Evolutionary conservation across 2,797 vertebrate species (phyloP), one percentile per base, ranked within the genome.

Genomic region (Periparus ater): DNA sequence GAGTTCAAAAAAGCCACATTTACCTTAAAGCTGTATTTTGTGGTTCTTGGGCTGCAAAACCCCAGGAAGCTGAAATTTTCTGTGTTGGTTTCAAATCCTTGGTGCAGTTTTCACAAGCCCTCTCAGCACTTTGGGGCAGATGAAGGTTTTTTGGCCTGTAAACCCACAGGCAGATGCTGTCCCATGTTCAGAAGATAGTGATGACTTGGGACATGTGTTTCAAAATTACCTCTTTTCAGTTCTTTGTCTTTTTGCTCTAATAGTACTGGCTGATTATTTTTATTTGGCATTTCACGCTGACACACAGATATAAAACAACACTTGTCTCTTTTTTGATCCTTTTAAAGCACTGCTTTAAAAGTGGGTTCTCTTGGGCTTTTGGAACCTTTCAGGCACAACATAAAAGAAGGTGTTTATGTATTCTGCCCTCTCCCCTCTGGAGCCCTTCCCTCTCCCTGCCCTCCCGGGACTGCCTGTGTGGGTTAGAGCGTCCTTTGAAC

Each of bases 371-470:
- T 8, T 51, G 91, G 93, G 94, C 68, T 91, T 91, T 63, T 19
- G 82, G 38, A 92, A 54, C 88, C 89, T 92, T 94, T 82, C 58
- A 80, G 62, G 82, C 50, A 91, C 78, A 71, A 76, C 65, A 67
- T 89, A 23, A 91, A 91, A 89, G 77, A 7, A 16, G 3, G 18
- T 74, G 75, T 88, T 95, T 82, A 62, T 84, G 50, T 88, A 71
- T 89, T 91, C 75, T 70, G n/a, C 70, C 29, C 9, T 68, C 80
- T 75, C 80, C 61, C 40, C 58, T 91, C 26, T 23, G 38, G 62
- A 91, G 65, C 44, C 60, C 57, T 86, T 88, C 61, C 62, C 62
- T 71, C 70, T 57, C 45, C 61, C 58, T 0, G 0, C 19, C 44
- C 88, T 62, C 65, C 85, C 0, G 72, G 80, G 91, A 91, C 32